Evolutionary conservation across 2,888 invertebrate species (phyloP).

Genomic region (Latrodectus elegans): DNA sequence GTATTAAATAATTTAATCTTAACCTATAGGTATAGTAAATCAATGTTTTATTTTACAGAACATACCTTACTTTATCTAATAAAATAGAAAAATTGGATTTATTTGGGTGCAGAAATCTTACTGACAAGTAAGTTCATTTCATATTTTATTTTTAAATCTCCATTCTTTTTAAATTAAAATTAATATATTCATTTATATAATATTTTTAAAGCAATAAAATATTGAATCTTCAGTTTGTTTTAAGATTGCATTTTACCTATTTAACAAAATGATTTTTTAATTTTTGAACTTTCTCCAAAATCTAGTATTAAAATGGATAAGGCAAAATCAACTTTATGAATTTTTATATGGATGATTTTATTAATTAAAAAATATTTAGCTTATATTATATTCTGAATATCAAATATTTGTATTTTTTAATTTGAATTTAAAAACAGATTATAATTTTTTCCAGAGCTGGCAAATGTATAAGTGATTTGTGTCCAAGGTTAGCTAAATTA

Average conservation of each 20-base stretch:
- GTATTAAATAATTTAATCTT: too few relatives aligned
- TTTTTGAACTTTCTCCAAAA: neutral
- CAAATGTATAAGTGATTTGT: neutral
- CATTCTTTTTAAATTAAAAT: neutral
- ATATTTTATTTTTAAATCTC: neutral
- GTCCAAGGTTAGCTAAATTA: neutral
- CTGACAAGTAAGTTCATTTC: neutral
- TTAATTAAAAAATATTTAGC: too few relatives aligned
- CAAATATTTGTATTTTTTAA: neutral
- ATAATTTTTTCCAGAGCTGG: neutral
- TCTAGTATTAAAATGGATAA: too few relatives aligned
- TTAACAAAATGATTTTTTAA: neutral
- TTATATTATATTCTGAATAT: too few relatives aligned
- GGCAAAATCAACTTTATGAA: too few relatives aligned
- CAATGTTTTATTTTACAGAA: neutral
- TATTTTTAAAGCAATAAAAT: neutral
- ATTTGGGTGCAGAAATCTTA: neutral
- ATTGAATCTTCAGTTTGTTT: neutral
- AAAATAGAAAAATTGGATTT: neutral
- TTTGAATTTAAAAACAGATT: neutral
- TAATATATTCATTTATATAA: neutral
- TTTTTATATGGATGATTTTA: too few relatives aligned
- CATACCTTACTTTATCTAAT: neutral
- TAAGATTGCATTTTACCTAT: neutral
- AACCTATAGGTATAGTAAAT: too few relatives aligned